phyloP scores from a whole-genome alignment of 2,888 invertebrate species.

The Drosophila merina region DNA sequence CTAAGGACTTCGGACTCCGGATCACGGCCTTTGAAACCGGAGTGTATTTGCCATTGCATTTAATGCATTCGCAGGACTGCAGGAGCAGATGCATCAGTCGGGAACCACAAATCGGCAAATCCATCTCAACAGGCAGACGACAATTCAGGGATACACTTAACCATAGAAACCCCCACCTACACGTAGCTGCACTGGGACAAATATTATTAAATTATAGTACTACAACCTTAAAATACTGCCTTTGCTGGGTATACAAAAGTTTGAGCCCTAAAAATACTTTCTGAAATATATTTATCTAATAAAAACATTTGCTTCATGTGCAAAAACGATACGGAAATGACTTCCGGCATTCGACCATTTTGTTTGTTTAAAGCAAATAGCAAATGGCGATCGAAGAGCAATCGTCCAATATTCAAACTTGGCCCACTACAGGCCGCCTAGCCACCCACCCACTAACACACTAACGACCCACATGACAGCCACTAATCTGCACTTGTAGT shows the following conservation, averaged over 20 bases:
- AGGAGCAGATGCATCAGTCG: constrained; percentile 22
- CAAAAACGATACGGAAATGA: constrained; percentile 52
- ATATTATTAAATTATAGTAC: background rate
- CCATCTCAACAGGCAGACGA: constrained; percentile 69
- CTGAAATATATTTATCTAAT: too few relatives aligned
- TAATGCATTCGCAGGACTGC: constrained; percentile 70
- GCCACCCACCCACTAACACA: background rate
- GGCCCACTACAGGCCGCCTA: background rate
- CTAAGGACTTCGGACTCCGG: constrained; percentile 20
- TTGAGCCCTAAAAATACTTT: too few relatives aligned
- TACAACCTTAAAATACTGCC: too few relatives aligned
- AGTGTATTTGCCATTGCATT: constrained; percentile 70
- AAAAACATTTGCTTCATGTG: background rate
- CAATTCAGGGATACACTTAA: constrained; percentile 13
- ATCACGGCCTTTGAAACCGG: constrained; percentile 44
- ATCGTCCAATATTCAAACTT: constrained; percentile 37
- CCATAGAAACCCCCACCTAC: constrained; percentile 7
- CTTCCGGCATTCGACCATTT: constrained; percentile 69
- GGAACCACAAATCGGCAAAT: constrained; percentile 77
- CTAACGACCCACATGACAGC: constrained; percentile 73
- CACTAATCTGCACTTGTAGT: constrained; percentile 79
- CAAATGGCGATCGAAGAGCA: constrained; percentile 18
- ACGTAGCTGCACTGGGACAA: constrained; percentile 1
- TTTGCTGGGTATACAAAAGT: too few relatives aligned
- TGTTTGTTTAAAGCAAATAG: constrained; percentile 74